Conservation (phyloP, 1,140 invertebrate species). For the Triops longicaudatus region DNA sequence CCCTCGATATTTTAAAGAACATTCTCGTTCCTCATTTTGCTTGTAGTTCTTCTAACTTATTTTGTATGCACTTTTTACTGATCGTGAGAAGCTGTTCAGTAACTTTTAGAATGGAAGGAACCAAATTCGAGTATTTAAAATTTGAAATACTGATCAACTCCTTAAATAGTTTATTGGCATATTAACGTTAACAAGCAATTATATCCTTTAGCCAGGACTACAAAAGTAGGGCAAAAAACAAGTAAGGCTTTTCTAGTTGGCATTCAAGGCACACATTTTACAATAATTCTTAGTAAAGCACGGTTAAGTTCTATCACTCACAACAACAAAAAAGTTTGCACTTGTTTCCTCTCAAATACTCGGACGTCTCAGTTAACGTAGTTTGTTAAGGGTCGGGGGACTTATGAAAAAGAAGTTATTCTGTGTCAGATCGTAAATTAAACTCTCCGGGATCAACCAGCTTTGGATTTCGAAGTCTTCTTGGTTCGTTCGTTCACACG, state of each 20-base stretch:
- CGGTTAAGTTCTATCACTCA: no score
- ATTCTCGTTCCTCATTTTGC: no score
- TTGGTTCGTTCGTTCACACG: constrained; percentile 25
- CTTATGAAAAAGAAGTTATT: not conserved
- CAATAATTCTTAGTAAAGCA: not conserved
- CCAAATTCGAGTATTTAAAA: no score
- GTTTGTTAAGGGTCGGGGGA: no score
- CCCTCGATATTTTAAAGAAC: no score
- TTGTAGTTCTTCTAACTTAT: no score
- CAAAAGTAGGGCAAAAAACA: not conserved
- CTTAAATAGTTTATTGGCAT: not conserved
- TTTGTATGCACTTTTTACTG: no score
- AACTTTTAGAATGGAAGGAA: no score
- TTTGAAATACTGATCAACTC: no score
- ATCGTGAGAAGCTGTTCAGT: no score
- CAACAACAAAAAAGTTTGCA: not conserved
- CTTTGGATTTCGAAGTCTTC: constrained; percentile 26
- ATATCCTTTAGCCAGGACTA: no score
- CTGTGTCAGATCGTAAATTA: not conserved
- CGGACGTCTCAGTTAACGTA: not conserved
- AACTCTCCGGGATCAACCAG: not conserved
- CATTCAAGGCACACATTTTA: constrained; percentile 2
- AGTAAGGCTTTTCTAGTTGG: not conserved
- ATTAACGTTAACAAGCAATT: not conserved
- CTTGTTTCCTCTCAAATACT: not conserved